Evolutionary conservation across 2,113 vertebrate genomes (phyloP).

Genomic region (Callipepla californica): DNA sequence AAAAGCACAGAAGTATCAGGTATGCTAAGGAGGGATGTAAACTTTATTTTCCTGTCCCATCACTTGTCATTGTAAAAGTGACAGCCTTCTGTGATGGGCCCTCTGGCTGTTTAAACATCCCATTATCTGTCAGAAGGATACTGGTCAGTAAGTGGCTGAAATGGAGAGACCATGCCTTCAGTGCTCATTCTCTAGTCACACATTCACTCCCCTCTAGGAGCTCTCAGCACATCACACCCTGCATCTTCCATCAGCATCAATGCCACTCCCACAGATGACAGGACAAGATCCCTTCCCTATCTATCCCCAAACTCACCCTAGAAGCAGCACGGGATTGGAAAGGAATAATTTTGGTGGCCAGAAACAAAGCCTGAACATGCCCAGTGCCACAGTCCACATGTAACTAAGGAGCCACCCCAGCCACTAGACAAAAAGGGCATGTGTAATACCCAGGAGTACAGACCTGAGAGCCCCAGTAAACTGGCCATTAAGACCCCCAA

Average conservation of each 20-base stretch:
- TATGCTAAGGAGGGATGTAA: not conserved
- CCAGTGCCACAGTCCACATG: not conserved
- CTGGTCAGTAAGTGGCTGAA: not conserved
- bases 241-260: not conserved
- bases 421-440: not conserved
- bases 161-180: not conserved
- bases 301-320: not conserved
- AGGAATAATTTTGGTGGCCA: not conserved
- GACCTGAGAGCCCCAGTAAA: not conserved
- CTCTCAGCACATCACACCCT: not conserved
- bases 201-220: not conserved
- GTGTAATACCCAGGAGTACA: not conserved
- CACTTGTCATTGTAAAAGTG: not conserved
- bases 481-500: not conserved
- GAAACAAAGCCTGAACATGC: not conserved
- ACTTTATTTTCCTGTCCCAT: not conserved
- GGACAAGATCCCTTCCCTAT: not conserved
- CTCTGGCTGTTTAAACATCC: not conserved
- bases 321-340: not conserved
- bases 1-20: not conserved
- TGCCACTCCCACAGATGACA: not conserved
- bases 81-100: not conserved
- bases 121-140: not conserved
- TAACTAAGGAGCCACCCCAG: not conserved
- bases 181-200: not conserved